Conservation (phyloP, 1,140 invertebrate genomes). For the Melipona quadrifasciata region DNA sequence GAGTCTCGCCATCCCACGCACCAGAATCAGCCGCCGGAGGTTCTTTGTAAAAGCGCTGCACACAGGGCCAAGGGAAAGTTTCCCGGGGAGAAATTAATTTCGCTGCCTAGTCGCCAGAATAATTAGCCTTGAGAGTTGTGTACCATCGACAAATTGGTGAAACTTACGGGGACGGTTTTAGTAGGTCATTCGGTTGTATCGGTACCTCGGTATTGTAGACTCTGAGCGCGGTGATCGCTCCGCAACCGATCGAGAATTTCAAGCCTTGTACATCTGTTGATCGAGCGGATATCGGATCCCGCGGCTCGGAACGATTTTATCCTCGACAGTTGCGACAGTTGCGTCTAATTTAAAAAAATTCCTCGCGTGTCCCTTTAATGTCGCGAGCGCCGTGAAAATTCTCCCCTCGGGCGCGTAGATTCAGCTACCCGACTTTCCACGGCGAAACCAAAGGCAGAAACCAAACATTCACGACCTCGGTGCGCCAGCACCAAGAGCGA, state of each 20-base stretch:
- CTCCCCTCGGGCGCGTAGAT: background rate
- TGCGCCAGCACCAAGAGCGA: background rate
- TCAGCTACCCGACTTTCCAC: background rate
- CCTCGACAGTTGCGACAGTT: background rate
- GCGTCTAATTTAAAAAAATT: background rate
- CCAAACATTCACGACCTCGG: constrained; percentile 3
- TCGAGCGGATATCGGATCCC: background rate
- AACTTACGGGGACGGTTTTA: constrained; percentile 8
- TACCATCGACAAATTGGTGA: constrained; percentile 25
- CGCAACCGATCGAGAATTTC: background rate
- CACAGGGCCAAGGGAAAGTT: constrained; percentile 20
- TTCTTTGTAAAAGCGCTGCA: constrained; percentile 23
- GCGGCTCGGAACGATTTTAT: no score
- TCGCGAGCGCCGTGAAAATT: background rate
- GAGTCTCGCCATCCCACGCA: background rate
- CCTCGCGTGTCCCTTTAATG: background rate
- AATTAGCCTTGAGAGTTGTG: constrained; percentile 25
- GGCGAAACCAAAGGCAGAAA: background rate
- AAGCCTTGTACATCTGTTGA: constrained; percentile 6
- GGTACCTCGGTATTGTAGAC: background rate
- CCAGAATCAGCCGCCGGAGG: background rate
- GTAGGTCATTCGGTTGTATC: background rate
- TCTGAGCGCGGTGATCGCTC: background rate
- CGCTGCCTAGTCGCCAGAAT: constrained; percentile 32
- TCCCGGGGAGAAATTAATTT: constrained; percentile 42